Evolutionary conservation across 2,113 vertebrate species (phyloP).

Genomic region (Redunca redunca): DNA sequence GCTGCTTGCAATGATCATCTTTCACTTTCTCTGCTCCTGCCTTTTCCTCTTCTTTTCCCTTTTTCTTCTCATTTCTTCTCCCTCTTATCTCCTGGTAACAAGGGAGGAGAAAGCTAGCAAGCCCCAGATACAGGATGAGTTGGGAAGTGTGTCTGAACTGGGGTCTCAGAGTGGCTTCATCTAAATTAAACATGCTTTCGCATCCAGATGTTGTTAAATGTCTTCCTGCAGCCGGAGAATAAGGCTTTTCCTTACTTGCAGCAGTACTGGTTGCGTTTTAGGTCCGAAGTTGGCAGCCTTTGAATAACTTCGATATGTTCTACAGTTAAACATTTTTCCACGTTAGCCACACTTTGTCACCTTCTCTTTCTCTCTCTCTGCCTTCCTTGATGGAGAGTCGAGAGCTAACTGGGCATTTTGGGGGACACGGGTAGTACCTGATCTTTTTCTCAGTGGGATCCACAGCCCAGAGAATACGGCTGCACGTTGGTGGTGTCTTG

Average conservation of each 20-base stretch:
- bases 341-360: not conserved
- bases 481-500: fast-evolving
- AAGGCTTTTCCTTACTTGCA: not conserved
- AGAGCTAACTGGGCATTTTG: not conserved
- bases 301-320: not conserved
- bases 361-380: not conserved
- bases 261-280: not conserved
- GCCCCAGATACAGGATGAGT: not conserved
- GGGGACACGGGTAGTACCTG: fast-evolving
- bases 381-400: not conserved
- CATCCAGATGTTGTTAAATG: not conserved
- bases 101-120: not conserved
- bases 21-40: not conserved
- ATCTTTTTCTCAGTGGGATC: not conserved
- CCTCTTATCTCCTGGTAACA: not conserved
- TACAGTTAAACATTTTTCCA: not conserved
- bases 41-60: not conserved
- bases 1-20: not conserved
- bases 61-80: not conserved
- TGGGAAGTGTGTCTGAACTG: not conserved
- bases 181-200: not conserved
- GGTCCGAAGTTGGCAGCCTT: not conserved
- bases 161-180: not conserved
- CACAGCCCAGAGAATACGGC: not conserved
- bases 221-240: fast-evolving